phyloP scores from a whole-genome alignment of 2,113 vertebrate species.

The Panurus biarmicus region DNA sequence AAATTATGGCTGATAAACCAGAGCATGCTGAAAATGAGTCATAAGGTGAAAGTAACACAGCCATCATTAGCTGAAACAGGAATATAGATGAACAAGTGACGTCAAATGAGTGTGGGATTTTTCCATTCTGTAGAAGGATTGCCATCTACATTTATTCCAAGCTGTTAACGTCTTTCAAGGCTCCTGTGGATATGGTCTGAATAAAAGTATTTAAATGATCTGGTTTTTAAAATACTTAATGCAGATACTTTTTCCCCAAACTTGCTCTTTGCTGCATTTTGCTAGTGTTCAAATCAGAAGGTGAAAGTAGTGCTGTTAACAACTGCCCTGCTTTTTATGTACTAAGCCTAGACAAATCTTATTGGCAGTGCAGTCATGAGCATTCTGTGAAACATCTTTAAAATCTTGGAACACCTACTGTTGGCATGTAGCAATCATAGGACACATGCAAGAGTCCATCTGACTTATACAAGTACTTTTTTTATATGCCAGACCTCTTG shows the following conservation, averaged over 20 bases:
- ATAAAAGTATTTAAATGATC: background rate
- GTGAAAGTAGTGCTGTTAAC: background rate
- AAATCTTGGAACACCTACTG: fast-evolving
- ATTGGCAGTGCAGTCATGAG: background rate
- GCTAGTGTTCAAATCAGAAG: background rate
- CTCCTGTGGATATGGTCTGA: background rate
- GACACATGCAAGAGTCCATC: background rate
- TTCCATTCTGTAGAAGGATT: background rate
- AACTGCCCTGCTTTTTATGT: background rate
- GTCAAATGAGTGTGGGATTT: background rate
- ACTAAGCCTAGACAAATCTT: background rate
- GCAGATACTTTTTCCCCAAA: background rate
- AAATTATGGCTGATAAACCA: background rate
- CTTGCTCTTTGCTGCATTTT: background rate
- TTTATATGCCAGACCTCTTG: background rate
- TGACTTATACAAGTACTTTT: background rate
- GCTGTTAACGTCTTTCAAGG: background rate
- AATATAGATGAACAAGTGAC: background rate
- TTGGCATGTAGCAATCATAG: fast-evolving
- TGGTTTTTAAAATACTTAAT: background rate
- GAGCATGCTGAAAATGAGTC: slow-evolving; percentile 26
- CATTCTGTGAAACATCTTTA: background rate
- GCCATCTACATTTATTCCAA: background rate
- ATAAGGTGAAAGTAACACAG: slow-evolving; percentile 30
- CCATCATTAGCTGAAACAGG: background rate